Percentiles rank a stretch among this genome's conserved stretches.
Evolutionary conservation across 2,113 vertebrate species (phyloP).

Genomic region (Atractosteus spatula): DNA sequence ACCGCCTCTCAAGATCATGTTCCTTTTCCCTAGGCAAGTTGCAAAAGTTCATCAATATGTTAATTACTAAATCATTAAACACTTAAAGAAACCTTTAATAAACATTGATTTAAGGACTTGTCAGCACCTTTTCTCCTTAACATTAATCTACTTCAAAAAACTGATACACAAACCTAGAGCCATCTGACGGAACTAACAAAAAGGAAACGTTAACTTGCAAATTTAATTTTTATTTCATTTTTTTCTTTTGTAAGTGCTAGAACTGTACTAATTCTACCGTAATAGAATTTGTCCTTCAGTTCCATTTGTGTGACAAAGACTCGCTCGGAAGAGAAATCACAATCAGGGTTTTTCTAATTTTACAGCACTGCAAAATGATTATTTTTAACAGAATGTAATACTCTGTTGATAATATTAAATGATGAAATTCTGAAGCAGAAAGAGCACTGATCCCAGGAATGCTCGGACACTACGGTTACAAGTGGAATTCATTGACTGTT

Average conservation of each 20-base stretch:
- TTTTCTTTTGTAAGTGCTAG: slow-evolving; percentile 64
- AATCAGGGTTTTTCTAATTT: slow-evolving; percentile 68
- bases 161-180: slow-evolving; percentile 80
- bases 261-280: slow-evolving; percentile 65
- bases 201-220: slow-evolving; percentile 37
- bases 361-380: slow-evolving; percentile 40
- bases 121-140: slow-evolving; percentile 77
- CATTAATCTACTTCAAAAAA: slow-evolving; percentile 98
- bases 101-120: slow-evolving; percentile 88
- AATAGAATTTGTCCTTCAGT: slow-evolving; percentile 77
- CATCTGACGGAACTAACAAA: slow-evolving; percentile 42
- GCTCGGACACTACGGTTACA: too few relatives aligned
- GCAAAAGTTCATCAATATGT: slow-evolving; percentile 99
- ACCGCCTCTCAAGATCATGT: slow-evolving; percentile 97
- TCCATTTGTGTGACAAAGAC: slow-evolving; percentile 50
- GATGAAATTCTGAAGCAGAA: too few relatives aligned
- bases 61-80: slow-evolving; percentile 99
- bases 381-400: too few relatives aligned
- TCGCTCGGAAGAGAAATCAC: slow-evolving; percentile 57
- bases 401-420: too few relatives aligned
- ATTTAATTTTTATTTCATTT: slow-evolving; percentile 59
- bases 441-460: too few relatives aligned
- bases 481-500: too few relatives aligned
- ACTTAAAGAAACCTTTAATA: slow-evolving; percentile 94
- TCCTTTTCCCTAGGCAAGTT: slow-evolving; percentile 98